Percentiles rank a stretch among this genome's conserved stretches.
Conservation (phyloP, 2,113 vertebrate genomes). For the Bombycilla garrulus region DNA sequence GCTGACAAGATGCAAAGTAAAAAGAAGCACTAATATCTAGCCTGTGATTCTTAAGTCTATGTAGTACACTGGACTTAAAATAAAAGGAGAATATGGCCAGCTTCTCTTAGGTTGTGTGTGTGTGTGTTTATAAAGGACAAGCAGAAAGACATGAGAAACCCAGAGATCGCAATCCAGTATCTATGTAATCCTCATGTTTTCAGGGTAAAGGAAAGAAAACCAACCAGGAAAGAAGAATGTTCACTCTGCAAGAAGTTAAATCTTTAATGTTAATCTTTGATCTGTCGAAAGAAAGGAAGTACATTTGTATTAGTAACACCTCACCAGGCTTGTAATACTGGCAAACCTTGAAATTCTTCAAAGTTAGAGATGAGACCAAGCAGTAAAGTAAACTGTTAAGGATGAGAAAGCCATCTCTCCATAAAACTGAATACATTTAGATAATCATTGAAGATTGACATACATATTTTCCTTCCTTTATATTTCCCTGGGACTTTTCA, state of each 20-base stretch:
- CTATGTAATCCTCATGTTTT: not conserved
- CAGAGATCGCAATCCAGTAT: accelerated
- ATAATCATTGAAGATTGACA: not conserved
- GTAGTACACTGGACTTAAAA: slow-evolving; percentile 14
- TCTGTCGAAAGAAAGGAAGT: not conserved
- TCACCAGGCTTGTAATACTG: not conserved
- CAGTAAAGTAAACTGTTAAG: not conserved
- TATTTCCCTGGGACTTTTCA: not conserved
- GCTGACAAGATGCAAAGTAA: not conserved
- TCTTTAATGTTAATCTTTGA: not conserved
- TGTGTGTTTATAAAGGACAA: not conserved
- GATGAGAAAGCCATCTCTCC: not conserved
- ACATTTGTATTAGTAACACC: not conserved
- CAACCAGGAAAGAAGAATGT: not conserved
- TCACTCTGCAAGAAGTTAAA: not conserved
- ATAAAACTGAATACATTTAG: not conserved
- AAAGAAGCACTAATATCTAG: not conserved
- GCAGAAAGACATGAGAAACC: not conserved
- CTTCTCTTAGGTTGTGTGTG: not conserved
- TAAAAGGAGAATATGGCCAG: slow-evolving; percentile 26
- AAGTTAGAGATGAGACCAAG: not conserved
- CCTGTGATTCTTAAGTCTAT: not conserved
- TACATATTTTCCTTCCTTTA: not conserved
- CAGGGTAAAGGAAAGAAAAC: not conserved
- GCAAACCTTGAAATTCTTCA: not conserved